A percentile compares a stretch with the other conserved stretches of the same genome.
These are phyloP conservation scores for Tympanuchus pallidicinctus DNA, from an alignment of 2,113 vertebrate genomes.

Conservation along the genomic window DNA sequence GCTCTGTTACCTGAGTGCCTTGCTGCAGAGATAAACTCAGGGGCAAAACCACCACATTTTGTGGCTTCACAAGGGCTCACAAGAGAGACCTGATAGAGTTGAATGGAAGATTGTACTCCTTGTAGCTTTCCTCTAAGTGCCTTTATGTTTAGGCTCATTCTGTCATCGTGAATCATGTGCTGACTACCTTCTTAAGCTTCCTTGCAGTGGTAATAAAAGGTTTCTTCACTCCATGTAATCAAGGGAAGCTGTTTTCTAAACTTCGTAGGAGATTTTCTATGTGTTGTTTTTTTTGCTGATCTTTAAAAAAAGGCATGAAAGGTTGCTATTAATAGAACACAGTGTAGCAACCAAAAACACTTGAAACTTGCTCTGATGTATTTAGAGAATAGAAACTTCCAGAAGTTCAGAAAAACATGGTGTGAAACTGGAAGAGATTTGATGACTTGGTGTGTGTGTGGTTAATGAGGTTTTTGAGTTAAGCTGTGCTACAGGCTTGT, in stretches of 20 bases:
- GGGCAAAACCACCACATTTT: fast-evolving
- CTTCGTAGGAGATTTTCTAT: not conserved
- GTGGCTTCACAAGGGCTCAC: not conserved
- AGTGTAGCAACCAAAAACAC: not conserved
- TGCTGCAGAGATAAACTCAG: not conserved
- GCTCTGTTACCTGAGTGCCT: not conserved
- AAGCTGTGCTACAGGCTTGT: not conserved
- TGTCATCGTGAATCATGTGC: not conserved
- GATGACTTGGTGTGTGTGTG: fast-evolving
- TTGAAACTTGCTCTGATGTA: not conserved
- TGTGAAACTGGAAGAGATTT: not conserved
- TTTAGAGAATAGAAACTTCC: not conserved
- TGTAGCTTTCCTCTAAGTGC: not conserved
- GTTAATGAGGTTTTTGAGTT: not conserved
- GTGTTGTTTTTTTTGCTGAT: not conserved
- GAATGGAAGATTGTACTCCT: not conserved
- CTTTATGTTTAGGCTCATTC: fast-evolving
- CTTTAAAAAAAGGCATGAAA: not conserved
- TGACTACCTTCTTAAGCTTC: not conserved
- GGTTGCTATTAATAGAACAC: not conserved
- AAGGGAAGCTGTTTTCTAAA: not conserved
- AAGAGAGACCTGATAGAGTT: not conserved
- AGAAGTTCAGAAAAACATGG: not conserved
- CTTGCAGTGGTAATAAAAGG: not conserved
- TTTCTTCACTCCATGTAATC: not conserved